Base-by-base conservation (phyloP, 2,113 vertebrate genomes). In the Geothlypis trichas region DNA sequence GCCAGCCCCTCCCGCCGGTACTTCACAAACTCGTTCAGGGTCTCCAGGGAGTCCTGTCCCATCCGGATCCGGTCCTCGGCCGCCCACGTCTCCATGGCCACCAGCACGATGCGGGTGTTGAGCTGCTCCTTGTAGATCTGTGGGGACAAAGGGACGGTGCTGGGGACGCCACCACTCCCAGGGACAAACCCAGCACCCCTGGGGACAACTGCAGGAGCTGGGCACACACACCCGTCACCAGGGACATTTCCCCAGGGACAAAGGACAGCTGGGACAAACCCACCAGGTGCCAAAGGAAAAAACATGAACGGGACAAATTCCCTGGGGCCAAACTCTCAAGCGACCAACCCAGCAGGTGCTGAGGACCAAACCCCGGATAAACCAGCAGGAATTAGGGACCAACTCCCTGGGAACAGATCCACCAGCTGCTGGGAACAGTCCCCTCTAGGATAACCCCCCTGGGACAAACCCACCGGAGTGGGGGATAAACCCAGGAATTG, bases 81-180 rank as follows among this genome's bases (percentile, higher is more conserved):
- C 35, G 98, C 98, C 99, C 99, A 99, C 0, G 99, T 99, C 97
- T 99, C 99, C 99, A 99, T 99, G 97, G 99, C 99, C 72, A 99
- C 99, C 93, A 99, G 97, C 92, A 99, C 99, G n/a, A 99, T 99
- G 78, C 99, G 98, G 3, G 99, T 99, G 97, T 99, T 99, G 87
- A 99, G 98, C 97, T 99, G 99, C 79, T 99, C 99, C 97, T 99
- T 99, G 96, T 99, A 99, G 94, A 99, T 99, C 99, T 99, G 95
- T 26, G 15, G 42, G 71, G 58, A 26, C 3, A 14, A 81, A 59
- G 26, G 68, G 52, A 55, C 11, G 0, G 69, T 0, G 7, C 58
- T 61, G 81, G 67, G 21, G 35, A 51, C 11, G 21, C 21, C 23
- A 18, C 8, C 39, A 17, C 7, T 23, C 22, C 44, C 55, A 3